Conservation (phyloP, 1,140 invertebrate genomes). For the Chlorops oryzae region DNA sequence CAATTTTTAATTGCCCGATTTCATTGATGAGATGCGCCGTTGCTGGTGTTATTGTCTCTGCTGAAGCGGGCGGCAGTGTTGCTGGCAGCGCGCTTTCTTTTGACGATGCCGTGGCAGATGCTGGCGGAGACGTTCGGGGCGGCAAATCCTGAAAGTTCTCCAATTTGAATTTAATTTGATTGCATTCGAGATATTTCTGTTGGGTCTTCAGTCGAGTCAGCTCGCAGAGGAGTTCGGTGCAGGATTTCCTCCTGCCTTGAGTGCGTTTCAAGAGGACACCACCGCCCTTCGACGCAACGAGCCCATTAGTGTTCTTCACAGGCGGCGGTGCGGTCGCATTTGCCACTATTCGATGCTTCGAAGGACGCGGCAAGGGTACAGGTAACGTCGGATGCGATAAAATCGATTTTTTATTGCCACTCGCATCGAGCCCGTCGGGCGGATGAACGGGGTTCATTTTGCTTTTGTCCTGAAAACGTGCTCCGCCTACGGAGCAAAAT, state of each 20-base stretch:
- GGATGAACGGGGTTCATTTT: too few species aligned
- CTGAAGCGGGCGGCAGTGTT: neutral
- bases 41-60: neutral
- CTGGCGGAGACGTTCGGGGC: neutral
- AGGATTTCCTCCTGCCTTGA: constrained; percentile 7
- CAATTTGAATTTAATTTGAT: constrained; percentile 34
- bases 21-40: constrained; percentile 23
- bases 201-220: constrained; percentile 40
- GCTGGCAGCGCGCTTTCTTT: neutral
- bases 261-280: too few species aligned
- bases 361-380: too few species aligned
- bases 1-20: constrained; percentile 26
- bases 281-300: too few species aligned
- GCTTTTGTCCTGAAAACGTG: too few species aligned
- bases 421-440: too few species aligned
- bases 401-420: too few species aligned
- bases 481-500: too few species aligned
- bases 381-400: too few species aligned
- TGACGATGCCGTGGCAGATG: neutral
- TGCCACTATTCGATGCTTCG: too few species aligned
- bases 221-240: constrained; percentile 34
- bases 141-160: constrained; percentile 23
- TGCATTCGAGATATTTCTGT: constrained; percentile 45
- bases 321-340: too few species aligned
- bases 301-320: too few species aligned